Percentiles rank a stretch among this genome's conserved stretches.
Conservation (phyloP, 2,888 invertebrate genomes). For the Cancer borealis region DNA sequence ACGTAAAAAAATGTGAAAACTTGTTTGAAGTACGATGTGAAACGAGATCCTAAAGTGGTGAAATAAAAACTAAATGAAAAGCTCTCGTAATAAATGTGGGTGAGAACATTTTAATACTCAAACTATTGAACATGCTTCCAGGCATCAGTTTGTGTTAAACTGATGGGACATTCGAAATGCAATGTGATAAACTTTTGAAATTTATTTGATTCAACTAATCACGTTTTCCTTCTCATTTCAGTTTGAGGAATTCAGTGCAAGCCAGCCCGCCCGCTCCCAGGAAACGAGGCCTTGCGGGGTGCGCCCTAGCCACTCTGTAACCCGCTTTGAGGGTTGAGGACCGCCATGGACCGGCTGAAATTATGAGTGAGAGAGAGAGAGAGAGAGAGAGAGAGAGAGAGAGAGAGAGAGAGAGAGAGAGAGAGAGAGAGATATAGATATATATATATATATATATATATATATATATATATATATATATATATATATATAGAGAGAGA, state of each 20-base stretch:
- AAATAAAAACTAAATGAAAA: neutral
- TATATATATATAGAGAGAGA: neutral
- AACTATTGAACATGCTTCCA: neutral
- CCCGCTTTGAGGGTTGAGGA: neutral
- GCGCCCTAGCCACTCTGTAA: neutral
- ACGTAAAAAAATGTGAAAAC: neutral
- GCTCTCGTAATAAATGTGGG: neutral
- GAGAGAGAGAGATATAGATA: neutral
- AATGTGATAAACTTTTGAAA: neutral
- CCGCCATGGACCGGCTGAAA: neutral
- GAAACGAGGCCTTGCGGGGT: neutral
- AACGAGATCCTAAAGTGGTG: neutral
- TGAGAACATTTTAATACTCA: neutral
- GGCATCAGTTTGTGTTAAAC: neutral
- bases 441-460: too few species aligned
- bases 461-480: neutral
- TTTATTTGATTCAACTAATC: conserved; percentile 3
- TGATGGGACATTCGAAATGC: neutral
- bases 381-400: conserved; percentile 24
- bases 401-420: conserved; percentile 14
- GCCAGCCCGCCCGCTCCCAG: neutral
- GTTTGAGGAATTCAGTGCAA: neutral
- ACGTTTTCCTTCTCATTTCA: neutral
- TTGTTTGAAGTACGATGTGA: neutral
- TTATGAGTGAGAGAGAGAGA: neutral